phyloP scores from a whole-genome alignment of 1,140 invertebrate species.

The Heliconius nattereri region DNA sequence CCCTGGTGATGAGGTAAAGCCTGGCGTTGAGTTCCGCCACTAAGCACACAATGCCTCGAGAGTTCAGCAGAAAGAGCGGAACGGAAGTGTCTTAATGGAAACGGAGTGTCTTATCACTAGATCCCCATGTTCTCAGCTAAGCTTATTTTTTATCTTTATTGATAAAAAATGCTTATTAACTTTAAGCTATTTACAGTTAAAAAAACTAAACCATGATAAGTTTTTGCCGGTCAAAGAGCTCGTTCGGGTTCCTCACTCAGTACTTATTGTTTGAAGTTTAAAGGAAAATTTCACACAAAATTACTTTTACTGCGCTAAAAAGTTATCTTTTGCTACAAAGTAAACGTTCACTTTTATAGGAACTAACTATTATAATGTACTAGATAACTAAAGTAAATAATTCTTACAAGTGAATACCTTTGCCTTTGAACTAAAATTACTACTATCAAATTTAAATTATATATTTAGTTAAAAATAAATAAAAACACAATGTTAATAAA shows the following conservation, averaged over 20 bases:
- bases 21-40: too few relatives aligned
- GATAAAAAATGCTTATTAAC: not conserved
- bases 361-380: constrained; percentile 6
- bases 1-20: too few relatives aligned
- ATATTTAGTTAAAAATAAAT: too few relatives aligned
- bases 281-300: constrained; percentile 25
- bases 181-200: not conserved
- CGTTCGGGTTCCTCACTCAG: constrained; percentile 17
- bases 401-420: not conserved
- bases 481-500: too few relatives aligned
- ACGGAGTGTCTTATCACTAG: not conserved
- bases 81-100: not conserved
- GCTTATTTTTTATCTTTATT: not conserved
- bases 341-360: constrained; percentile 1
- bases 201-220: constrained; percentile 12
- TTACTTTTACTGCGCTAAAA: constrained; percentile 25
- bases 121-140: too few relatives aligned
- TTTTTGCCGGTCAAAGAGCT: constrained; percentile 20
- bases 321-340: constrained; percentile 6
- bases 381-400: constrained; percentile 3
- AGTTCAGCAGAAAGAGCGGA: too few relatives aligned
- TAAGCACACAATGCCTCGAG: not conserved
- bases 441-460: too few relatives aligned
- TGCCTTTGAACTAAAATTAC: too few relatives aligned
- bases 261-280: constrained; percentile 31